A percentile compares a stretch with the other conserved stretches of the same genome.
Evolutionary conservation across 2,797 vertebrate genomes (phyloP).

Genomic region (Myripristis murdjan): DNA sequence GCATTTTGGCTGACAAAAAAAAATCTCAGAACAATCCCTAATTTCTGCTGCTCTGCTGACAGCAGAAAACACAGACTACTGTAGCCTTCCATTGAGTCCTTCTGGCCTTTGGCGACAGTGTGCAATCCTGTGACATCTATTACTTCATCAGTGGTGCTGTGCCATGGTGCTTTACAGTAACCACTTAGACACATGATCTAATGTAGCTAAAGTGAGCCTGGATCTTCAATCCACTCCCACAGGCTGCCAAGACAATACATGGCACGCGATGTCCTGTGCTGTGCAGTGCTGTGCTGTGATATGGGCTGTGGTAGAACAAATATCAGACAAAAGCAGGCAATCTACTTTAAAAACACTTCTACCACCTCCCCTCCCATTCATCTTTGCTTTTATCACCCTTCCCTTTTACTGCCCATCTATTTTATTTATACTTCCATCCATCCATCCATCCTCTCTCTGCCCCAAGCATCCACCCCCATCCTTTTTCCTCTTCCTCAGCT

Average conservation of each 20-base stretch:
- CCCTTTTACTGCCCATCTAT: neutral
- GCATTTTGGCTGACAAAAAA: no score
- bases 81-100: neutral
- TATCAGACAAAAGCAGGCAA: constrained; percentile 39
- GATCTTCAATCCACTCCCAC: constrained; percentile 41
- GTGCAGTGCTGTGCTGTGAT: neutral
- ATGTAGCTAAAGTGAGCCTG: constrained; percentile 55
- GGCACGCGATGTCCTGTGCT: constrained; percentile 30
- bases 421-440: neutral
- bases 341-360: constrained; percentile 5
- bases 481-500: neutral
- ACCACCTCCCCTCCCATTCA: constrained; percentile 36
- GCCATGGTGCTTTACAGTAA: constrained; percentile 33
- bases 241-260: constrained; percentile 42
- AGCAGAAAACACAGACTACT: neutral
- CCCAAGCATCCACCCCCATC: no score
- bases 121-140: constrained; percentile 50
- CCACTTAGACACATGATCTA: constrained; percentile 63
- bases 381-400: constrained; percentile 53
- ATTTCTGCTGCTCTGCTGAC: neutral
- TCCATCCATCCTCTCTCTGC: no score
- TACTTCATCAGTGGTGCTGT: constrained; percentile 47
- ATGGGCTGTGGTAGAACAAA: constrained; percentile 36
- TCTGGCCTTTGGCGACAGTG: neutral
- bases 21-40: constrained; percentile 1